These are phyloP conservation scores for Pogonus chalceus DNA, from an alignment of 1,140 invertebrate genomes.

Conservation along the genomic window DNA sequence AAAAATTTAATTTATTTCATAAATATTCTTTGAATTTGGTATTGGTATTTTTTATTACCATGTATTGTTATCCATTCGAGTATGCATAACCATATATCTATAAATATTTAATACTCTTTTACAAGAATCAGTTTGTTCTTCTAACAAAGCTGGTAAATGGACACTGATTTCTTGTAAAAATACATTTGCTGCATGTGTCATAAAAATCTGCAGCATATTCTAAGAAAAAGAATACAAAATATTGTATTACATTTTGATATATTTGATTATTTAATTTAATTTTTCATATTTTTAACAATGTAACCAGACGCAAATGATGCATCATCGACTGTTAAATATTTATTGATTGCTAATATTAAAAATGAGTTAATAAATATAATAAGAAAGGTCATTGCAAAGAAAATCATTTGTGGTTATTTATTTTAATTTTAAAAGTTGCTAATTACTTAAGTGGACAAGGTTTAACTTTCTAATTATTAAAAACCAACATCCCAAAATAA, in stretches of 20 bases:
- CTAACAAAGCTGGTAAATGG: constrained; percentile 48
- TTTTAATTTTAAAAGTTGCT: background rate
- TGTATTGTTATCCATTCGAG: constrained; percentile 79
- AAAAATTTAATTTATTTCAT: constrained; percentile 22
- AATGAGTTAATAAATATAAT: background rate
- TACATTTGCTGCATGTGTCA: constrained; percentile 91
- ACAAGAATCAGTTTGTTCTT: constrained; percentile 93
- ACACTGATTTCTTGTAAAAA: constrained; percentile 67
- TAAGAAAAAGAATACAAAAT: constrained; percentile 36
- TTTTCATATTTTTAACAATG: no score
- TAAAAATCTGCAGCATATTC: constrained; percentile 87
- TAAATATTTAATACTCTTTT: constrained; percentile 95
- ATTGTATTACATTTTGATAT: constrained; percentile 12
- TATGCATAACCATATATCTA: constrained; percentile 94
- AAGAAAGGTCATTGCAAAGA: background rate
- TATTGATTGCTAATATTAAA: background rate
- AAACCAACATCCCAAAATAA: constrained; percentile 2
- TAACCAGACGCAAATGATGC: no score
- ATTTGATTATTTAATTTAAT: constrained; percentile 8
- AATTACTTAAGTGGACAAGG: background rate
- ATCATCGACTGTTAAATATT: no score
- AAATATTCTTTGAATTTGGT: background rate
- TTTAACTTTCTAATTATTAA: background rate
- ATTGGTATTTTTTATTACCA: constrained; percentile 52
- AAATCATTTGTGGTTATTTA: no score